phyloP scores from a whole-genome alignment of 2,113 vertebrate species.

The Tragelaphus strepsiceros region DNA sequence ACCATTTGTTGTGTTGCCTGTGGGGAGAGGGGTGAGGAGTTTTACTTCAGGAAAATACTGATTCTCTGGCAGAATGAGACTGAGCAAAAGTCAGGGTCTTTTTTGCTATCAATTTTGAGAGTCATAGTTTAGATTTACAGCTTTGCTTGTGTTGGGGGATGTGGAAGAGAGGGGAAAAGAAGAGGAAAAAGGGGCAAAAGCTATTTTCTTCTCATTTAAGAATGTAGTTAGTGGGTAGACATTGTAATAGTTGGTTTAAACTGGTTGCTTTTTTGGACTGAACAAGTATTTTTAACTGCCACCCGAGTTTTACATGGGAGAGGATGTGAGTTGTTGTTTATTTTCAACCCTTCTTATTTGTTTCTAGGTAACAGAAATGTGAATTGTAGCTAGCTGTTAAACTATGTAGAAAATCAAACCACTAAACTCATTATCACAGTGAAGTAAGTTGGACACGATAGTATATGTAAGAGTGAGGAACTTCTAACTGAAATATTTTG shows the following conservation, averaged over 20 bases:
- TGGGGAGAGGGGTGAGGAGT: not conserved
- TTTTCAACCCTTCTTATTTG: constrained; percentile 25
- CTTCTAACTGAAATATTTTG: constrained; percentile 19
- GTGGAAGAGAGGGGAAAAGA: not conserved
- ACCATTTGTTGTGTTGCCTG: constrained; percentile 66
- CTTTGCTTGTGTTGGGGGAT: constrained; percentile 14
- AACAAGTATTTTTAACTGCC: constrained; percentile 52
- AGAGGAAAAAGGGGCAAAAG: not conserved
- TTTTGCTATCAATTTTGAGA: constrained; percentile 30
- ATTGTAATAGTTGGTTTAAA: constrained; percentile 47
- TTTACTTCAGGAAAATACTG: constrained; percentile 46
- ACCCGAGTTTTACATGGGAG: constrained; percentile 53
- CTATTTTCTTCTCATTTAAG: constrained; percentile 51
- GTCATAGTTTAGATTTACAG: constrained; percentile 33
- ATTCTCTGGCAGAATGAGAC: constrained; percentile 38
- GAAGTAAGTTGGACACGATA: not conserved
- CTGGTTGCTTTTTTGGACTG: constrained; percentile 29
- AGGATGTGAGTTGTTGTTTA: not conserved
- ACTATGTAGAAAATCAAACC: constrained; percentile 29
- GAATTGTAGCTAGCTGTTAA: constrained; percentile 19
- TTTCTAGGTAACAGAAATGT: constrained; percentile 38
- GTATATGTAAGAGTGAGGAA: not conserved
- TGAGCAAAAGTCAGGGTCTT: constrained; percentile 43
- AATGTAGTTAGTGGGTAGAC: constrained; percentile 46
- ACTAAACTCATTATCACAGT: not conserved